Base-by-base conservation (phyloP, 2,797 vertebrate species). In the Gobio occitaniae region DNA sequence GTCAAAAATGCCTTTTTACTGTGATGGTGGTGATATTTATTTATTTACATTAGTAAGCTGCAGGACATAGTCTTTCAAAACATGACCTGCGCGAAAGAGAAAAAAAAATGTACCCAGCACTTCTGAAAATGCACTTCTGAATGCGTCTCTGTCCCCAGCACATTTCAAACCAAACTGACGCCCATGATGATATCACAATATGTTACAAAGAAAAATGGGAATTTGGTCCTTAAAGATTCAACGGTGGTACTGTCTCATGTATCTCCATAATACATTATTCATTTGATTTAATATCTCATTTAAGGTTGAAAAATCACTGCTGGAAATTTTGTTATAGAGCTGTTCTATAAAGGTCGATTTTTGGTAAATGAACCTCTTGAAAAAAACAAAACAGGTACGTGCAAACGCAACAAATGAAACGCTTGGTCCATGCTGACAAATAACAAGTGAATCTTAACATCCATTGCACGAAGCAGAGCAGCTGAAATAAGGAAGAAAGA, bases 341-440 rank as follows among this genome's bases (percentile, higher is more conserved):
- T 47, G 76, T 65, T 82, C 78, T 79, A 32, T 66, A 65, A 69
- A 54, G 54, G 63, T 47, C 25, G 41, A 50, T 69, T 52, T 44
- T 29, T 29, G 44, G 59, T 65, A 29, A 71, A 77, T 38, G 6
- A 78, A 75, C 32, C 68, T 5, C 90, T 91, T 92, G 92, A 91
- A 94, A 84, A 32, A 2, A 32, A 32, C 25, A 52, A 61, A 84
- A 84, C 32, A 68, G 78, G 17, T 72, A 82, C 91, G 93, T 95
- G 94, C 94, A 95, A 95, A 95, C 75, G 54, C 63, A 81, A 77
- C 36, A 87, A 91, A 93, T 91, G 54, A 93, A 93, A 92, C 92
- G 91, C 90, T 95, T 96, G 95, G 95, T 96, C 95, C 95, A 92
- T 94, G 92, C 93, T 91, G 93, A 94, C 89, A 91, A 90, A 88